These are phyloP conservation scores for Tachypleus tridentatus DNA, from an alignment of 1,140 invertebrate species.

Conservation along the genomic window DNA sequence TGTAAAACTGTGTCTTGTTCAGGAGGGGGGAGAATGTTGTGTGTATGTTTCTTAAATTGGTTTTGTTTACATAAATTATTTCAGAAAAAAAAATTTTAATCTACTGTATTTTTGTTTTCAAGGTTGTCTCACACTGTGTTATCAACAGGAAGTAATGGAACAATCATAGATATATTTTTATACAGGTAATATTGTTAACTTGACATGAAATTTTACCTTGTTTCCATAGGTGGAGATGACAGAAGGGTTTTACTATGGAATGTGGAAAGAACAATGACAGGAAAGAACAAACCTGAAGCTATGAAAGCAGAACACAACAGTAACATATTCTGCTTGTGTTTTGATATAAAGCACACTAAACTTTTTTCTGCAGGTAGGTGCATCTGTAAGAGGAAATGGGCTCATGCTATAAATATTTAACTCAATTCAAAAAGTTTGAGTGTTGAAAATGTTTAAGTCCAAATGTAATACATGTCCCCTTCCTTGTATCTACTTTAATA, in stretches of 20 bases:
- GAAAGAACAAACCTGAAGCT: slow-evolving; percentile 42
- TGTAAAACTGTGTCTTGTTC: no score
- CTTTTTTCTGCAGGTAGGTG: slow-evolving; percentile 66
- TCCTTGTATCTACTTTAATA: no score
- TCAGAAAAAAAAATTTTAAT: no score
- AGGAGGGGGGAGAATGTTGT: no score
- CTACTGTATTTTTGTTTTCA: no score
- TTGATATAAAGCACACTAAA: slow-evolving; percentile 61
- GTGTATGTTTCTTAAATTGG: no score
- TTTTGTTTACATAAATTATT: no score
- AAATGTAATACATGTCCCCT: background rate
- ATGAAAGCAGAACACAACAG: slow-evolving; percentile 78
- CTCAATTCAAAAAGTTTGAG: background rate
- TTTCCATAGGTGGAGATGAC: slow-evolving; percentile 70
- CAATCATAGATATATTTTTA: no score
- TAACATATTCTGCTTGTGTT: slow-evolving; percentile 85
- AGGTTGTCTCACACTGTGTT: no score
- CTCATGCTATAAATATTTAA: background rate
- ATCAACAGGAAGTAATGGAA: no score
- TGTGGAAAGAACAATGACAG: slow-evolving; percentile 58
- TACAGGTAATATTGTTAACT: no score
- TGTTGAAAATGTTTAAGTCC: background rate
- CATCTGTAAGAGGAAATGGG: background rate
- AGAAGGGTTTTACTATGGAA: slow-evolving; percentile 78
- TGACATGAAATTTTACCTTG: no score